Evolutionary conservation across 2,888 invertebrate genomes (phyloP).

Genomic region (Conus canariensis): DNA sequence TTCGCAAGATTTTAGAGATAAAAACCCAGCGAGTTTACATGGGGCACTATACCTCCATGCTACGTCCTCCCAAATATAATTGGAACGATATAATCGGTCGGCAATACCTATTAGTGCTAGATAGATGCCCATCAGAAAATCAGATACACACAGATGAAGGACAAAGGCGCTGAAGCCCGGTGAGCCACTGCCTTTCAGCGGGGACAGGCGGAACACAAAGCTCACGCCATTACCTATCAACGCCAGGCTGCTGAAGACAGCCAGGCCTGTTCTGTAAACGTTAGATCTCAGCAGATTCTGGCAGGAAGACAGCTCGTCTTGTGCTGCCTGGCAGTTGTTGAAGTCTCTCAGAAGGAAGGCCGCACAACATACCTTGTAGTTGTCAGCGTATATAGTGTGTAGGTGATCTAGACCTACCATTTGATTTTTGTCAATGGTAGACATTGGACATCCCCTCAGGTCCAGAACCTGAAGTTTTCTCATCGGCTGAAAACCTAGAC

Average conservation of each 20-base stretch:
- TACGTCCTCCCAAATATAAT: constrained; percentile 15
- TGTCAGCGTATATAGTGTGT: constrained; percentile 18
- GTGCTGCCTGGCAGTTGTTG: background rate
- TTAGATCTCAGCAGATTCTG: constrained; percentile 13
- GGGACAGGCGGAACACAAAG: background rate
- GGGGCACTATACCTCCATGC: background rate
- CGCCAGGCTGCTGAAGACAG: background rate
- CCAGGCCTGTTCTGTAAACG: background rate
- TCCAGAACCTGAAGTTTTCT: background rate
- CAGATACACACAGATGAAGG: background rate
- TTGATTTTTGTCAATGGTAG: background rate
- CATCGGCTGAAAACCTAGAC: constrained; percentile 12
- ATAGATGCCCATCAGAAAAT: constrained; percentile 28
- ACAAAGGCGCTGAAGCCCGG: background rate
- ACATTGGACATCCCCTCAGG: constrained; percentile 7
- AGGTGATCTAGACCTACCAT: constrained; percentile 10
- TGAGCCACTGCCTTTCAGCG: no score
- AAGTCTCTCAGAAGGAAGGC: background rate
- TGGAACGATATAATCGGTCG: background rate
- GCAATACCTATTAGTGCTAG: constrained; percentile 26
- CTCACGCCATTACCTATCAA: background rate
- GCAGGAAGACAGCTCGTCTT: constrained; percentile 28
- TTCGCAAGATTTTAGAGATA: constrained; percentile 25
- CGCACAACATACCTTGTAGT: constrained; percentile 39
- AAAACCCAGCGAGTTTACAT: constrained; percentile 23